Evolutionary conservation across 2,797 vertebrate genomes (phyloP).

Genomic region (Lutjanus argentimaculatus): DNA sequence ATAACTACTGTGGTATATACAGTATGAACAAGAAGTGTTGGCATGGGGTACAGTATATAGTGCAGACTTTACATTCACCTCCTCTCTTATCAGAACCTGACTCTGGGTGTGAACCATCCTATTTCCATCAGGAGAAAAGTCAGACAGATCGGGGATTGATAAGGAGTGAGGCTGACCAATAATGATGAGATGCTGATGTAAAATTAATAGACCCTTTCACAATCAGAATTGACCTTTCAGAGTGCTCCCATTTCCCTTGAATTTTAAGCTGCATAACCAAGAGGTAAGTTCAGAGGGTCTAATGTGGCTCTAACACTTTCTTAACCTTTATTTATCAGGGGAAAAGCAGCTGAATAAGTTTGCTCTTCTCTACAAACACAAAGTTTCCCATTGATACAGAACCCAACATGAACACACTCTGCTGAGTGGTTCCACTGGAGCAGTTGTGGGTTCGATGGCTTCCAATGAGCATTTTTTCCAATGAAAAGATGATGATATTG

Average conservation of each 20-base stretch:
- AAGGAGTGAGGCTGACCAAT: slow-evolving; percentile 48
- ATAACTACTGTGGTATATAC: not conserved
- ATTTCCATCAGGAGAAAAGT: slow-evolving; percentile 42
- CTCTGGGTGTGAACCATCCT: not conserved
- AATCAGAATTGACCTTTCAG: slow-evolving; percentile 79
- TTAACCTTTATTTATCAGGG: slow-evolving; percentile 57
- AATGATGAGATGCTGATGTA: slow-evolving; percentile 79
- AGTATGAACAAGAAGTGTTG: not conserved
- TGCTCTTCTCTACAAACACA: slow-evolving; percentile 13
- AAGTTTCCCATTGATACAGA: not conserved
- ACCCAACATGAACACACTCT: not conserved
- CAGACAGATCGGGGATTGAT: slow-evolving; percentile 44
- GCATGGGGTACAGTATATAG: not conserved
- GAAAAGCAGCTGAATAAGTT: slow-evolving; percentile 24
- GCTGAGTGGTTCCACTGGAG: not conserved
- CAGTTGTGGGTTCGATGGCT: not conserved
- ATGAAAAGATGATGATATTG: no score
- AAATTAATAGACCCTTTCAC: slow-evolving; percentile 79
- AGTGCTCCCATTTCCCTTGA: slow-evolving; percentile 59
- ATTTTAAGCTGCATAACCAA: slow-evolving; percentile 75
- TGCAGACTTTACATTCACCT: not conserved
- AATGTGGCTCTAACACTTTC: slow-evolving; percentile 42
- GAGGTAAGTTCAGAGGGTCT: slow-evolving; percentile 47
- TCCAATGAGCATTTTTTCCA: not conserved
- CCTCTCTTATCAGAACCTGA: not conserved